Evolutionary conservation across 2,797 vertebrate genomes (phyloP).

Genomic region (Hipposideros larvatus): DNA sequence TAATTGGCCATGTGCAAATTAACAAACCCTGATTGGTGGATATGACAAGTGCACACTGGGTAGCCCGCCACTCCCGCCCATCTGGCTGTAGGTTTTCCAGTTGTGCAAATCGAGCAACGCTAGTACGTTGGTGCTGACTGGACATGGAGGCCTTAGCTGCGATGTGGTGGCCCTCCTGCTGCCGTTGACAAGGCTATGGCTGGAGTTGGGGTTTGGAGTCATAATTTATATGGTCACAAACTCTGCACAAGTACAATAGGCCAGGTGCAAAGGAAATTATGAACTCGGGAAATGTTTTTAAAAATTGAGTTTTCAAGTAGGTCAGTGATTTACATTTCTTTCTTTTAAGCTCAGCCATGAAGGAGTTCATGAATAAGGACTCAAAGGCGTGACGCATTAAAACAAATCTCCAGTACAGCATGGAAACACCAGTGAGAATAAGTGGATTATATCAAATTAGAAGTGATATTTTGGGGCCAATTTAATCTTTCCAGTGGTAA

Average conservation of each 20-base stretch:
- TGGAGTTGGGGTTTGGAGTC: background rate
- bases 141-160: background rate
- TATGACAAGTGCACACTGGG: background rate
- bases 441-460: background rate
- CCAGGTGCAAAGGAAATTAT: background rate
- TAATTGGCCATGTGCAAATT: background rate
- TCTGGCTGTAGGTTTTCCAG: background rate
- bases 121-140: background rate
- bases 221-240: background rate
- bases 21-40: background rate
- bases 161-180: background rate
- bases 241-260: background rate
- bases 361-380: background rate
- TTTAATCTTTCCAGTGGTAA: background rate
- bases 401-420: background rate
- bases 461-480: background rate
- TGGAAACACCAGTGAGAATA: background rate
- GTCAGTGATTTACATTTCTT: background rate
- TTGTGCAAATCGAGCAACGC: background rate
- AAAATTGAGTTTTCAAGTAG: background rate
- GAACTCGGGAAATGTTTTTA: background rate
- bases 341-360: background rate
- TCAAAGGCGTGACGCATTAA: background rate
- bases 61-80: background rate
- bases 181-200: background rate